Evolutionary conservation across 1,140 invertebrate species (phyloP).

Genomic region (Cepaea nemoralis): DNA sequence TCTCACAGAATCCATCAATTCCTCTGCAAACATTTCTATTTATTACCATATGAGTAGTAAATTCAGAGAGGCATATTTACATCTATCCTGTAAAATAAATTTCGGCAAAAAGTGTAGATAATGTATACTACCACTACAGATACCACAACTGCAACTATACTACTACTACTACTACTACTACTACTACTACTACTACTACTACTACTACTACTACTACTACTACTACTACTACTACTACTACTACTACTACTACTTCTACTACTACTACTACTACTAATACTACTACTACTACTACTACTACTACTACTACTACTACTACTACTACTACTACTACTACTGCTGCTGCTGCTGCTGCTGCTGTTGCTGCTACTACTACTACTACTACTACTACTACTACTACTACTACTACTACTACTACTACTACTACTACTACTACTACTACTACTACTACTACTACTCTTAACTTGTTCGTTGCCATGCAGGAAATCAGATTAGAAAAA

Average conservation of each 20-base stretch:
- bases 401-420: conserved; percentile 10
- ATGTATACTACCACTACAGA: conserved; percentile 2
- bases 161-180: too few relatives aligned
- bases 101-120: too few relatives aligned
- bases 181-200: conserved; percentile 5
- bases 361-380: conserved; percentile 10
- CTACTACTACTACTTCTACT: conserved; percentile 10
- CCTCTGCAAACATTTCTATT: too few relatives aligned
- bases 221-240: conserved; percentile 10
- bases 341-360: conserved; percentile 9
- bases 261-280: too few relatives aligned
- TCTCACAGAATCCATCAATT: too few relatives aligned
- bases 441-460: neutral
- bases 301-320: conserved; percentile 10
- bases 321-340: conserved; percentile 10
- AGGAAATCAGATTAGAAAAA: too few relatives aligned
- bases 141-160: conserved; percentile 10
- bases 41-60: too few relatives aligned
- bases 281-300: too few relatives aligned
- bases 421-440: conserved; percentile 10
- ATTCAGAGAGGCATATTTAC: too few relatives aligned
- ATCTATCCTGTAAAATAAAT: too few relatives aligned
- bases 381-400: conserved; percentile 10
- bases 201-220: conserved; percentile 10
- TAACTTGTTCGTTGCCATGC: too few relatives aligned